Percentiles rank a stretch among this genome's conserved stretches.
phyloP scores from a whole-genome alignment of 2,113 vertebrate genomes.

The Ictalurus punctatus region DNA sequence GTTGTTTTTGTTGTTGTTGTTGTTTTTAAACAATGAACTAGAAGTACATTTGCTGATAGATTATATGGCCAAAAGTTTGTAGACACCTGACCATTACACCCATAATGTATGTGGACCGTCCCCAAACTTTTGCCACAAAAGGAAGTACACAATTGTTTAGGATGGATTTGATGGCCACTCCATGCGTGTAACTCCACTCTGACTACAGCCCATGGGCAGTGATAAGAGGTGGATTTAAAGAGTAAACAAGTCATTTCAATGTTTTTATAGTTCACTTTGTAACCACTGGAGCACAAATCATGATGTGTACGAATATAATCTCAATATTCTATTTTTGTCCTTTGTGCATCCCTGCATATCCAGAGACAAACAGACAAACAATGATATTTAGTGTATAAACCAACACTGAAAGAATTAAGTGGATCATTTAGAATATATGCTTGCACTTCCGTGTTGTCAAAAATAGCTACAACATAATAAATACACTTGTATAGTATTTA shows the following conservation, averaged over 20 bases:
- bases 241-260: background rate
- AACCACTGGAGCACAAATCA: background rate
- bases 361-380: no score
- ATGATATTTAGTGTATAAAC: no score
- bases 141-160: background rate
- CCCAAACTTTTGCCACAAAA: background rate
- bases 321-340: background rate
- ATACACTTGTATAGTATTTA: no score
- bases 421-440: no score
- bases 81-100: background rate
- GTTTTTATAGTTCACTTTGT: background rate
- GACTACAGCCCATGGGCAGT: background rate
- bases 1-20: background rate
- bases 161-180: background rate
- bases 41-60: background rate
- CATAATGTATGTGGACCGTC: background rate
- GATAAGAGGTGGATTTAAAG: background rate
- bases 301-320: background rate
- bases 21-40: background rate
- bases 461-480: no score
- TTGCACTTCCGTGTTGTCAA: no score
- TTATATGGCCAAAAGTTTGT: background rate
- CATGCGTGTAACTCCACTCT: background rate
- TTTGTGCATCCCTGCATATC: background rate
- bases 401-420: no score